Conservation (phyloP, 2,113 vertebrate species). For the Seriola rivoliana region DNA sequence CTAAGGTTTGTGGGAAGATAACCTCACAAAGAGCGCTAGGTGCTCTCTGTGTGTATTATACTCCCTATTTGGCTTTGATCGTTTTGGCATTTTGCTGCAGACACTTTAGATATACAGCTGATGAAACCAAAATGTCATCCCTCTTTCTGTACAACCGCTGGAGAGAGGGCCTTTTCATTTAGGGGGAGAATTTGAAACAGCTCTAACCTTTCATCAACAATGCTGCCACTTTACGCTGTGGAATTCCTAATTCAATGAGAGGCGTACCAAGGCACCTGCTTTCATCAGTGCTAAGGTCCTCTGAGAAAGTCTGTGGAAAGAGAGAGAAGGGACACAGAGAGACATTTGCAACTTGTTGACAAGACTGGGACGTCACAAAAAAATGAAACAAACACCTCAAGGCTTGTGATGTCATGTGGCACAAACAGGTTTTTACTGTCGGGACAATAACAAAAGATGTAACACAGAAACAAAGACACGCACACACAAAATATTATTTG, state of each 20-base stretch:
- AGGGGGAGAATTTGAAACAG: constrained; percentile 74
- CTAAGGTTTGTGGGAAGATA: constrained; percentile 70
- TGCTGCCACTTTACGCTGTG: constrained; percentile 72
- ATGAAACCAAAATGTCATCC: constrained; percentile 82
- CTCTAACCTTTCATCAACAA: constrained; percentile 82
- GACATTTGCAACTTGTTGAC: constrained; percentile 62
- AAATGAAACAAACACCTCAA: constrained; percentile 47
- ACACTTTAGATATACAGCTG: constrained; percentile 80
- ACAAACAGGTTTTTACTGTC: constrained; percentile 48
- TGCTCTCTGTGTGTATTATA: constrained; percentile 64
- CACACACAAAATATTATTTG: too few species aligned
- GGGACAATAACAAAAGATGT: constrained; percentile 22
- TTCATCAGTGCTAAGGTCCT: constrained; percentile 52
- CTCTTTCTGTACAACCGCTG: constrained; percentile 64
- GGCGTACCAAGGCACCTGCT: constrained; percentile 61
- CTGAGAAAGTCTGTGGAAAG: constrained; percentile 49
- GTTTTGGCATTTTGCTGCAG: constrained; percentile 78
- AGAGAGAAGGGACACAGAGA: constrained; percentile 8
- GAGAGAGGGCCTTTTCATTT: constrained; percentile 78
- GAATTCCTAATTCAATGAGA: constrained; percentile 74
- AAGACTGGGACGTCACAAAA: constrained; percentile 54
- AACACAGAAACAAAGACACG: not conserved
- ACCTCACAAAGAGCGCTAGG: constrained; percentile 65
- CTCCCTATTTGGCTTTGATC: constrained; percentile 78
- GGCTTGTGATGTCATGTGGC: constrained; percentile 40